A percentile compares a stretch with the other conserved stretches of the same genome.
Conservation (phyloP, 2,113 vertebrate species). For the Embiotoca jacksoni region DNA sequence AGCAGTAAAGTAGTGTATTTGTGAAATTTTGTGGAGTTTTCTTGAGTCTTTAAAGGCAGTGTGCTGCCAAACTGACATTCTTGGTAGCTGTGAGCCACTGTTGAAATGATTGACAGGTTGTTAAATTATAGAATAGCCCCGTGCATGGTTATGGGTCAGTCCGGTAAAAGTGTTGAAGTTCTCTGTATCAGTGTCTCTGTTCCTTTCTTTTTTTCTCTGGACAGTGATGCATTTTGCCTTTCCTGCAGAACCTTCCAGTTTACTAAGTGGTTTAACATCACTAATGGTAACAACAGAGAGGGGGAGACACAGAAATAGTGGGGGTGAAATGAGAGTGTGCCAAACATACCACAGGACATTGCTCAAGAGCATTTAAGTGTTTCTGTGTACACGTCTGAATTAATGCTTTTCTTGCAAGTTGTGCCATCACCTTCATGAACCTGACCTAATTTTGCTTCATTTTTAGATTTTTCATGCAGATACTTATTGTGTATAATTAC, state of each 20-base stretch:
- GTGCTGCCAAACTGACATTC: slow-evolving; percentile 8
- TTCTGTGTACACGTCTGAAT: slow-evolving; percentile 17
- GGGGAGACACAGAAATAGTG: slow-evolving; percentile 20
- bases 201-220: slow-evolving; percentile 54
- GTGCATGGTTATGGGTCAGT: slow-evolving; percentile 65
- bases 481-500: slow-evolving; percentile 2
- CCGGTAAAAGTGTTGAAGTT: slow-evolving; percentile 43
- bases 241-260: slow-evolving; percentile 36
- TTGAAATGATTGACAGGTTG: slow-evolving; percentile 72
- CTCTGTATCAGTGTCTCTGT: slow-evolving; percentile 33
- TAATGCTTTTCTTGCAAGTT: neutral
- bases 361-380: slow-evolving; percentile 16
- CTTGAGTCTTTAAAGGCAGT: slow-evolving; percentile 26
- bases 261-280: slow-evolving; percentile 70
- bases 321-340: slow-evolving; percentile 9
- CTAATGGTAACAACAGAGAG: slow-evolving; percentile 48
- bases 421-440: neutral
- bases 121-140: slow-evolving; percentile 60
- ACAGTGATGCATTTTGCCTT: slow-evolving; percentile 57
- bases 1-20: neutral
- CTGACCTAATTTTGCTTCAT: neutral
- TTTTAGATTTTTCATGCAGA: neutral
- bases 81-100: slow-evolving; percentile 30
- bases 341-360: slow-evolving; percentile 19
- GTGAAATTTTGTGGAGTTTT: slow-evolving; percentile 10